Conservation (phyloP, 2,888 invertebrate species). For the Chymomyza amoena region DNA sequence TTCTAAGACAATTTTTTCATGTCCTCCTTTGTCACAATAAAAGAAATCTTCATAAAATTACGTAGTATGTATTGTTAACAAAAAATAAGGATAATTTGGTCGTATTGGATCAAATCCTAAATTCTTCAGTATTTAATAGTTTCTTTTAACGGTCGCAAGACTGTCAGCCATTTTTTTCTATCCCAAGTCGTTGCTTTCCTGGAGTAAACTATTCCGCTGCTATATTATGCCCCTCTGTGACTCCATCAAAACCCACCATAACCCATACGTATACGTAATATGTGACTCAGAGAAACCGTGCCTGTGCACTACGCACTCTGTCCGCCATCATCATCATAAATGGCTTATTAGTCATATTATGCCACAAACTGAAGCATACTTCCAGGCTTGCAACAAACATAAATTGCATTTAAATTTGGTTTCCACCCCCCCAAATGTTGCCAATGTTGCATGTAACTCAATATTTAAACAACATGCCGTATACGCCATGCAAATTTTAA, state of each 20-base stretch:
- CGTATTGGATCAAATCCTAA: too few relatives aligned
- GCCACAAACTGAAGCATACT: constrained; percentile 20
- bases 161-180: too few relatives aligned
- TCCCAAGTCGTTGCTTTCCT: too few relatives aligned
- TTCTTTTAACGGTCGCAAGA: too few relatives aligned
- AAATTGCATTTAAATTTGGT: constrained; percentile 33
- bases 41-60: too few relatives aligned
- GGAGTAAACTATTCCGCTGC: too few relatives aligned
- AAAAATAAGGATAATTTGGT: too few relatives aligned
- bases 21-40: too few relatives aligned
- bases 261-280: neutral
- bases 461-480: neutral
- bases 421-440: neutral
- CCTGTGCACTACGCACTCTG: neutral
- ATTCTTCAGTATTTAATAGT: too few relatives aligned
- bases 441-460: neutral
- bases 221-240: too few relatives aligned
- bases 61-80: too few relatives aligned
- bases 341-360: constrained; percentile 53
- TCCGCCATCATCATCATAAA: constrained; percentile 50
- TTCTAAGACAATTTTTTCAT: too few relatives aligned
- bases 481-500: neutral
- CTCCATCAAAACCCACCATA: neutral
- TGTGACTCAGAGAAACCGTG: neutral
- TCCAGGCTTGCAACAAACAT: constrained; percentile 2